These are phyloP conservation scores for Bucco capensis DNA, from an alignment of 2,113 vertebrate genomes.

Conservation along the genomic window DNA sequence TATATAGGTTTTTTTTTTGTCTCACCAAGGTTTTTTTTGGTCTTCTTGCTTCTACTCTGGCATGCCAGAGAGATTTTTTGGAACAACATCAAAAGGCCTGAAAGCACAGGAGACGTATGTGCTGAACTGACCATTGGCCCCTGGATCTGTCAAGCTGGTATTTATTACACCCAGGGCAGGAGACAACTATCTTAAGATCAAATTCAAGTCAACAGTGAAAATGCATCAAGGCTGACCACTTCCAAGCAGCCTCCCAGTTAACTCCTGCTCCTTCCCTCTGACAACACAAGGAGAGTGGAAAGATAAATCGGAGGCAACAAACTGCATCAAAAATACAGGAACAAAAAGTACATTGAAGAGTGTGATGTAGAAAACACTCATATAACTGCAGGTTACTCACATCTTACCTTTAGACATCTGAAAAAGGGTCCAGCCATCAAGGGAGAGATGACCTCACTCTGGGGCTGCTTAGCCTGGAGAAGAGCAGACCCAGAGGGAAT, in stretches of 20 bases:
- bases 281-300: rapidly evolving
- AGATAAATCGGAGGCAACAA: neutral
- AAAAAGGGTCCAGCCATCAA: neutral
- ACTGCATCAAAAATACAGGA: rapidly evolving
- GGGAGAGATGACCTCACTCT: neutral
- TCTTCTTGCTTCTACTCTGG: neutral
- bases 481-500: no score
- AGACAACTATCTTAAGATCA: neutral
- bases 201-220: neutral
- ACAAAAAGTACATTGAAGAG: neutral
- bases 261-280: neutral
- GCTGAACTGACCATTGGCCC: neutral
- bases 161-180: neutral
- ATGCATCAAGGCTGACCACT: neutral
- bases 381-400: neutral
- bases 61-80: neutral
- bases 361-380: neutral
- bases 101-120: neutral
- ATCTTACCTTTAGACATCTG: neutral
- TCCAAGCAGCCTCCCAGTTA: neutral
- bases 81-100: conserved; percentile 6
- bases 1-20: neutral
- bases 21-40: neutral
- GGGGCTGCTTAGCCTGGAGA: no score
- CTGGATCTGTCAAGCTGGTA: neutral